Base-by-base conservation (phyloP, 2,113 vertebrate species). In the Heloderma charlesbogerti region DNA sequence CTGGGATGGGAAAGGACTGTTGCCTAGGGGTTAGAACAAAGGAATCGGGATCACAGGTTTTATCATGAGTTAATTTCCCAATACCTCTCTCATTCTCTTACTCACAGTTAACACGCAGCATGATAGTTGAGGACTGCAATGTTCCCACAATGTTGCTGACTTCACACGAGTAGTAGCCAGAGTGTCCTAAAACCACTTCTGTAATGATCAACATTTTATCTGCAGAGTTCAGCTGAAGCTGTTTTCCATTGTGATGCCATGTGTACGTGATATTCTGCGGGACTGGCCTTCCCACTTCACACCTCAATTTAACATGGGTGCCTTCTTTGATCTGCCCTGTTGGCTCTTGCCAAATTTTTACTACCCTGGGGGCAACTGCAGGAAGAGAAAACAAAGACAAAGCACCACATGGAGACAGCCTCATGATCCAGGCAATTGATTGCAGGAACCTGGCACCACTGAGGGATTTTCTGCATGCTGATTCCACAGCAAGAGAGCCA, bases 331-430 rank as follows among this genome's bases (percentile, higher is more conserved):
- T 63, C n/a, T 43, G 54, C 1, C 72, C 51, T 60, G 25, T 22
- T 45, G 72, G 43, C 4, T 16, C 15, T 77, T 63, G 63, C 8
- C 0, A 0, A 63, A 87, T 45, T 4, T 31, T 87, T 40, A 87
- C 72, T 3, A 34, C 16, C 37, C 60, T 87, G 54, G 86, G 86
- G 75, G 86, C 72, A 87, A 87, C 86, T 87, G 72, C 27, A 60
- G n/a, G n/a, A 74, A 31, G 69, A 54, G 40, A 87, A 13, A 43
- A 31, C 27, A 77, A 87, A 57, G 20, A 16, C 34, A 40, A 63
- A 77, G 27, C 51, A 77, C 78, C 78, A 82, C 8, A 60, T n/a
- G 34, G 34, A 80, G 54, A 37, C 54, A 60, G 16, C 6, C 27
- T 20, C 34, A 60, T 37, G 0, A 9, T 1, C 1, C 15, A 8